A percentile compares a stretch with the other conserved stretches of the same genome.
Evolutionary conservation across 37 sponge, comb jelly and placozoan species (phyloP).

Genomic region (Diacarnus erythraeanus): DNA sequence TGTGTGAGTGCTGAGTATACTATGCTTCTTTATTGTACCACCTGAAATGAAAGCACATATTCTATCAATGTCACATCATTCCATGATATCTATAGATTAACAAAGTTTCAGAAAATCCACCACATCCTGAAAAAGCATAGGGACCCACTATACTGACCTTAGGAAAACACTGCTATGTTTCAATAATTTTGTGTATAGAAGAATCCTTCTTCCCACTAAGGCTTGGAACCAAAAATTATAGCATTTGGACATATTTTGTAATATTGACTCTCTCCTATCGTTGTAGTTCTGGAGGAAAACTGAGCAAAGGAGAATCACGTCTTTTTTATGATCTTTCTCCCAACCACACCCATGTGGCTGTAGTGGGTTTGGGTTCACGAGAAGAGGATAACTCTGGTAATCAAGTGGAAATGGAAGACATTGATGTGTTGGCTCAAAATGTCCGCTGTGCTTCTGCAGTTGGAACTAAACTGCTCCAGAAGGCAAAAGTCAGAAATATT

Average conservation of each 20-base stretch:
- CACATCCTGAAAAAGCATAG: no score
- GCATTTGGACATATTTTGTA: neutral
- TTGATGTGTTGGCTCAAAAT: conserved; percentile 23
- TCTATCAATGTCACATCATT: no score
- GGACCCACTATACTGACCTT: no score
- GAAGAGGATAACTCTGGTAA: neutral
- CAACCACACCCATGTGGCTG: conserved; percentile 34
- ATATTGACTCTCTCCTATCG: neutral
- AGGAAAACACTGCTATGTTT: no score
- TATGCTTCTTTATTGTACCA: neutral
- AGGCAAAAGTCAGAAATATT: conserved; percentile 38
- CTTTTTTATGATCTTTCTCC: conserved; percentile 55
- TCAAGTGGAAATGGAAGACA: conserved; percentile 21
- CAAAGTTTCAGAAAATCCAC: no score
- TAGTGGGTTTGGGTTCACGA: conserved; percentile 40
- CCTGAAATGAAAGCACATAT: no score
- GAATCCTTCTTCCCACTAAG: no score
- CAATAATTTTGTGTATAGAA: no score
- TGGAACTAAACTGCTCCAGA: conserved; percentile 60
- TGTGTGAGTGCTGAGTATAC: conserved; percentile 7
- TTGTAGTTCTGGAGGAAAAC: conserved; percentile 30
- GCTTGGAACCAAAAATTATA: no score
- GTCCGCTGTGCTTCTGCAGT: conserved; percentile 49
- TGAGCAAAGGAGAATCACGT: conserved; percentile 44
- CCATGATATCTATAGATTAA: no score